Evolutionary conservation across 2,797 vertebrate species (phyloP).

Genomic region (Odontamblyopus lacepedii): DNA sequence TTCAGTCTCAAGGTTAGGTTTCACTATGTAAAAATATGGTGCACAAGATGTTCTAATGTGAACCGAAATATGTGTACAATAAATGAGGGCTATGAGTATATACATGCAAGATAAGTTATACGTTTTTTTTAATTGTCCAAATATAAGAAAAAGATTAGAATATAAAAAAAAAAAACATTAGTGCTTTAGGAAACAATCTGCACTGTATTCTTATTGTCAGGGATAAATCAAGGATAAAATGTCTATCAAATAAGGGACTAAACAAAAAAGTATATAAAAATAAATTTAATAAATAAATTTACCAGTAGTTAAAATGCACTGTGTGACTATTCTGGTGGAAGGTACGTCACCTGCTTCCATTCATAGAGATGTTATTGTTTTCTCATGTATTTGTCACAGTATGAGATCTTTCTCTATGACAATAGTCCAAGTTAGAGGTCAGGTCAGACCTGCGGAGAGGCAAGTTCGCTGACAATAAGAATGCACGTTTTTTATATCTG

Average conservation of each 20-base stretch:
- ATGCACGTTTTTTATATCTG: too few species aligned
- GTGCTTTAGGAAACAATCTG: not conserved
- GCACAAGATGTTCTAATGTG: not conserved
- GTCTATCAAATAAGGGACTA: too few species aligned
- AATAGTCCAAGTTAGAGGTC: not conserved
- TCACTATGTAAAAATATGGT: slow-evolving; percentile 40
- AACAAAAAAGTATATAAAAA: too few species aligned
- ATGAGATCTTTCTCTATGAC: not conserved
- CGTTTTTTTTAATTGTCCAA: not conserved
- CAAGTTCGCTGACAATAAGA: too few species aligned
- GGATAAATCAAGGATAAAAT: too few species aligned
- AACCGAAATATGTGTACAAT: slow-evolving; percentile 12
- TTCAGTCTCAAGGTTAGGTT: slow-evolving; percentile 40
- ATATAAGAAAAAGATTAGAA: not conserved
- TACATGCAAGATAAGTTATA: too few species aligned
- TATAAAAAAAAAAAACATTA: not conserved
- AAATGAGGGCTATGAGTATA: not conserved
- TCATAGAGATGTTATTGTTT: too few species aligned
- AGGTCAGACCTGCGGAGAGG: too few species aligned
- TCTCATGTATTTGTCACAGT: not conserved
- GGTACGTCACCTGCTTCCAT: too few species aligned
- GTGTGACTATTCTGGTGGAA: too few species aligned
- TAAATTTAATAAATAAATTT: too few species aligned
- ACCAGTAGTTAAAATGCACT: too few species aligned
- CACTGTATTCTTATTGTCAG: not conserved